Evolutionary conservation across 2,797 vertebrate species (phyloP), one percentile per base, ranked within the genome.

Genomic region (Alectoris magna): DNA sequence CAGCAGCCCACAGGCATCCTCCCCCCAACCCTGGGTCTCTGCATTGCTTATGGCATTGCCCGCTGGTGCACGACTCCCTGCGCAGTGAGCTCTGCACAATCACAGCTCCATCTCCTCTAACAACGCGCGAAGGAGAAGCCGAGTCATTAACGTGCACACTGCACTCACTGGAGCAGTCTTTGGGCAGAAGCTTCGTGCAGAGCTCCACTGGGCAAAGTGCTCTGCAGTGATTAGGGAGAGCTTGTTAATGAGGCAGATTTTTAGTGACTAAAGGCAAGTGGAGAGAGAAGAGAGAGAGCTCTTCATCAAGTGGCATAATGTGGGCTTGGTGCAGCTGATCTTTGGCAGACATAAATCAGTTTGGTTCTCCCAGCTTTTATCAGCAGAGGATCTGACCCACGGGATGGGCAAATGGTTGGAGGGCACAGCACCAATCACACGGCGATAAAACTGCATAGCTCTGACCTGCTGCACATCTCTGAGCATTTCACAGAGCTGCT

Each of bases 181-280:
- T 10, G 69, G 88, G 92, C 92, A 91, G 93, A 69, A 89, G 81
- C 89, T 92, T 58, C 73, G 64, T 7, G 26, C 82, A 72, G 73
- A 87, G 87, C 91, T 89, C 91, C 81, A n/a, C 59, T 64, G 94
- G 93, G 90, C 73, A 93, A 84, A 89, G 87, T 31, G 91, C 87
- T 95, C 29, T 1, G 87, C 38, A 3, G 82, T 87, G 90, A 95
- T 97, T 95, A 95, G 92, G 77, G 73, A 82, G 78, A 73, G 70
- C 67, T 87, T 95, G 89, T 93, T 96, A 96, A 96, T 93, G 94
- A 96, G 84, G 92, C 88, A 87, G 90, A 68, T 91, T 93, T 55
- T 93, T 59, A 76, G 86, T 68, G 86, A 87, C 91, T 88, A 24
- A 72, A 91, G 85, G 90, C 74, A 43, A 93, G 64, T 2, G 63